Base-by-base conservation (phyloP, 2,888 invertebrate genomes). In the Xanthia togata region DNA sequence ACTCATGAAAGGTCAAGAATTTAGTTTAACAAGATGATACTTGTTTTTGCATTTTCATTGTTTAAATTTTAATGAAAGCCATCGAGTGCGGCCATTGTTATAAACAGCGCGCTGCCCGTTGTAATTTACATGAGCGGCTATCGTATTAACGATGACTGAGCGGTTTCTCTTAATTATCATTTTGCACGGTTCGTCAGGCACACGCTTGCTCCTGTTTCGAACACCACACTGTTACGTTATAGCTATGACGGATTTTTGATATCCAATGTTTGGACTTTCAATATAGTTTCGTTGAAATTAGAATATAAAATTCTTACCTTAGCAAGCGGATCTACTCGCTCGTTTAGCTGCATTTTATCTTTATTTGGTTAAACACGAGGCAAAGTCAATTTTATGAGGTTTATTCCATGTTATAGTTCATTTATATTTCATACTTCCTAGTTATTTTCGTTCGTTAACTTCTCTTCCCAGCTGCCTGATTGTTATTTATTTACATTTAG, bases 141-240 rank as follows among this genome's bases (percentile, higher is more conserved):
- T 95, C 95, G 94, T 93, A 95, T 96, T 95, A 94, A 94, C 93
- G 95, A 95, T 96, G 96, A 96, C 95, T 94, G 96, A 95, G 95
- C 95, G 95, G 95, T 95, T 96, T 95, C 95, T 95, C 94, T 96
- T 96, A 96, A 96, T 96, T 96, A 96, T 96, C 95, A 96, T 96
- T 96, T 95, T 94, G 95, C 95, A 95, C 94, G 96, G 95, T 95
- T 95, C 96, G 96, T 95, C 96, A 95, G 93, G 86, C 94, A 92
- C 93, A 92, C 92, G 93, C 91, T 91, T 89, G 92, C 90, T 88
- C 93, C 92, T 90, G 90, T 91, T 90, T 84, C 89, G 85, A 89
- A 82, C 87, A 86, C 73, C 78, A 77, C 79, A 72, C 70, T 73
- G 76, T 65, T 80, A 77, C 64, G 59, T 78, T 81, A 76, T 76